Percentiles rank a stretch among this genome's conserved stretches.
Conservation (phyloP, 2,113 vertebrate genomes). For the Rhinichthys klamathensis region DNA sequence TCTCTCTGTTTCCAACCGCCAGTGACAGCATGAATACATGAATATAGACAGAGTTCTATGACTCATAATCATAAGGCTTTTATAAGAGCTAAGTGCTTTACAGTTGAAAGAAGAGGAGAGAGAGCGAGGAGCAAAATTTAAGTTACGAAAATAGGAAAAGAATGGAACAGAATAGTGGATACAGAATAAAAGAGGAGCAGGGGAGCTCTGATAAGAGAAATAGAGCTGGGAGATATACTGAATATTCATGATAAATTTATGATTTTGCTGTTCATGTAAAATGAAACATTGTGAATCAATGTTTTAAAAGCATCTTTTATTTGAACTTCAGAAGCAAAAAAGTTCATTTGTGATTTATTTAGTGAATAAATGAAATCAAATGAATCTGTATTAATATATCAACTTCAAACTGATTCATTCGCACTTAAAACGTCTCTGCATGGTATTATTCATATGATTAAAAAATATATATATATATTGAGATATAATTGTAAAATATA, state of each 20-base stretch:
- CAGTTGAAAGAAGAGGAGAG: slow-evolving; percentile 8
- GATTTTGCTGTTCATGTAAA: neutral
- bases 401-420: neutral
- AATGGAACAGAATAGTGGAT: neutral
- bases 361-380: neutral
- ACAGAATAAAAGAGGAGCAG: neutral
- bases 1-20: slow-evolving; percentile 29
- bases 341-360: neutral
- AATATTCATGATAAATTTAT: neutral
- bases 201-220: slow-evolving; percentile 3
- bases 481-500: neutral
- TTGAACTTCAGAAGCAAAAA: neutral
- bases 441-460: neutral
- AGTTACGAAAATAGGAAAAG: slow-evolving; percentile 7
- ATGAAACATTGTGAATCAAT: neutral
- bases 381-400: too few relatives aligned
- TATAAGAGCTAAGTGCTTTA: slow-evolving; percentile 44
- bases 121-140: slow-evolving; percentile 12
- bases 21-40: slow-evolving; percentile 44
- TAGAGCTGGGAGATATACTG: neutral
- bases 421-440: neutral
- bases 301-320: neutral
- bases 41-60: slow-evolving; percentile 38
- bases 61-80: slow-evolving; percentile 42
- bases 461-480: neutral